Conservation (phyloP, 2,113 vertebrate genomes). For the Martes martes region DNA sequence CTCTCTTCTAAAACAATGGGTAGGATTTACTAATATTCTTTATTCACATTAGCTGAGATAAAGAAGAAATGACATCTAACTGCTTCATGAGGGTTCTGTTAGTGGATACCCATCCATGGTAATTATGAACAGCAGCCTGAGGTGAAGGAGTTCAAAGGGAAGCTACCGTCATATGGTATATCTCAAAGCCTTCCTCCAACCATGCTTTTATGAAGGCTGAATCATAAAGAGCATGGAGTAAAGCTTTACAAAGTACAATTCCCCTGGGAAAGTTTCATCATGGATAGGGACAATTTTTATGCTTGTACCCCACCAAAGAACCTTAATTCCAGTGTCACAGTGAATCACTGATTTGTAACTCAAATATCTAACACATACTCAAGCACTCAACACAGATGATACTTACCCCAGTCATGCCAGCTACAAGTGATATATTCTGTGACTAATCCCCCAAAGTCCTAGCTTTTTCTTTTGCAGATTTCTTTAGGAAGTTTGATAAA, state of each 20-base stretch:
- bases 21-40: background rate
- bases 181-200: background rate
- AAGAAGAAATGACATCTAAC: background rate
- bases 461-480: background rate
- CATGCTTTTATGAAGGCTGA: background rate
- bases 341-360: background rate
- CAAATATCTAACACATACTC: background rate
- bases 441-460: background rate
- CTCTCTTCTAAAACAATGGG: background rate
- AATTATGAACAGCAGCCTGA: background rate
- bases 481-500: background rate
- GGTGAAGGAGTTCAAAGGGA: background rate
- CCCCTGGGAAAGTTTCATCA: background rate
- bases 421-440: background rate
- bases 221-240: background rate
- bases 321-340: background rate
- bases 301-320: background rate
- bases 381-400: background rate
- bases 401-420: background rate
- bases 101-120: background rate
- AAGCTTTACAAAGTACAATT: background rate
- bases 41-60: background rate
- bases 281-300: background rate
- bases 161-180: no score
- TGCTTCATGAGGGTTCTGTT: background rate